A percentile compares a stretch with the other conserved stretches of the same genome.
Evolutionary conservation across 1,140 invertebrate genomes (phyloP).

Genomic region (Matsumurasca onukii): DNA sequence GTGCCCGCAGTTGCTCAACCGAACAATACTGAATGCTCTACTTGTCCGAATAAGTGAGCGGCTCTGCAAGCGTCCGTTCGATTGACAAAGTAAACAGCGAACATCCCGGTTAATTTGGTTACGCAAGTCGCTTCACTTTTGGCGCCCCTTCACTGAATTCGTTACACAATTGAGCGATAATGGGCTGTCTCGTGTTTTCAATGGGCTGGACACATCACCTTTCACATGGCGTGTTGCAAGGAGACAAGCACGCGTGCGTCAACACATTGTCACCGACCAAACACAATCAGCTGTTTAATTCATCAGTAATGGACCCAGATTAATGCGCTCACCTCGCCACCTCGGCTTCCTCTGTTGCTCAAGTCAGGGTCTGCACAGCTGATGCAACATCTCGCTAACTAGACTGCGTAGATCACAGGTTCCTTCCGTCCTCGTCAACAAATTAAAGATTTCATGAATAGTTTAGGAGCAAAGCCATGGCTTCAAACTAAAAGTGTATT

Average conservation of each 20-base stretch:
- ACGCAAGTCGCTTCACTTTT: neutral
- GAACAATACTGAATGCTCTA: neutral
- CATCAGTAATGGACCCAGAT: slow-evolving; percentile 1
- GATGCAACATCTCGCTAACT: neutral
- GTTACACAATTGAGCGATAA: slow-evolving; percentile 20
- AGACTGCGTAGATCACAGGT: neutral
- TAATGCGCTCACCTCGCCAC: slow-evolving; percentile 1
- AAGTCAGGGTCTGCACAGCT: neutral
- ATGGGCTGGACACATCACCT: slow-evolving; percentile 15
- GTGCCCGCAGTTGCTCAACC: neutral
- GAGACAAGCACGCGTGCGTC: neutral
- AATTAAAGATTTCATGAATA: neutral
- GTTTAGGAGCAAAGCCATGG: too few relatives aligned
- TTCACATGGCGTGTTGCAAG: slow-evolving; percentile 1
- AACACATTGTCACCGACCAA: slow-evolving; percentile 5
- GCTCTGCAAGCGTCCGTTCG: neutral
- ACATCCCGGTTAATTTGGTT: neutral
- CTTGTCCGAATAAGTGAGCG: neutral
- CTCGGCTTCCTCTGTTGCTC: neutral
- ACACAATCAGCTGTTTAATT: slow-evolving; percentile 25
- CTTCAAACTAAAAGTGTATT: too few relatives aligned
- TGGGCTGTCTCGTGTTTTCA: slow-evolving; percentile 22
- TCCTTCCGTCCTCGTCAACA: neutral
- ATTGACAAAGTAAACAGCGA: neutral
- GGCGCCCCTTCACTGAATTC: neutral